Evolutionary conservation across 2,113 vertebrate genomes (phyloP).

Genomic region (Colinus virginianus): DNA sequence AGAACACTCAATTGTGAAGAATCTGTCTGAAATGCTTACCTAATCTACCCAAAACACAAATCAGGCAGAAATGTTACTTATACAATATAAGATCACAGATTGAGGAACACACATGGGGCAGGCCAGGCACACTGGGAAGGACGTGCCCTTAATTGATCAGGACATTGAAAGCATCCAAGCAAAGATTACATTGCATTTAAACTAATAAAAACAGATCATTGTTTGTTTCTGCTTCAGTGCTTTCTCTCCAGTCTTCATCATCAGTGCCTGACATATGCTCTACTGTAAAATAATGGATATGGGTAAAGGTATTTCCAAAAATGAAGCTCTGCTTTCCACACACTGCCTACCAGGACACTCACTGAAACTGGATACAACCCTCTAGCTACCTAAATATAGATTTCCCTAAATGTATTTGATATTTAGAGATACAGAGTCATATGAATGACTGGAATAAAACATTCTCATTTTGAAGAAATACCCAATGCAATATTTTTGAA

Average conservation of each 20-base stretch:
- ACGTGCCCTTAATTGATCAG: slow-evolving; percentile 19
- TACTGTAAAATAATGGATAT: not conserved
- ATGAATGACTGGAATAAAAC: not conserved
- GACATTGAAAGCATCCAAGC: not conserved
- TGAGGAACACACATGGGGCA: not conserved
- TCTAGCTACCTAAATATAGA: not conserved
- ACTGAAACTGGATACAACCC: not conserved
- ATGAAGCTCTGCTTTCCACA: not conserved
- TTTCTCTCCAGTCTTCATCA: not conserved
- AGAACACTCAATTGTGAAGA: not conserved
- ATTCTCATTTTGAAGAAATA: not conserved
- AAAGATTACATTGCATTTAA: not conserved
- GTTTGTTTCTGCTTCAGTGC: not conserved
- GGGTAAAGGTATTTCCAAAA: not conserved
- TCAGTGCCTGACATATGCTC: not conserved
- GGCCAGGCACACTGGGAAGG: not conserved
- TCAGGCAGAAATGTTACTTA: not conserved
- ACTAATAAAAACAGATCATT: not conserved
- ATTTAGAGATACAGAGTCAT: not conserved
- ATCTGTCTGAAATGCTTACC: not conserved
- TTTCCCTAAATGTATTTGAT: not conserved
- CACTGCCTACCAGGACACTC: not conserved
- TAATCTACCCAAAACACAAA: not conserved
- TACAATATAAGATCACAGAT: not conserved
- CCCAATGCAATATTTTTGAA: not conserved